These are phyloP conservation scores for Columba livia DNA, from an alignment of 2,113 vertebrate species.

Conservation along the genomic window DNA sequence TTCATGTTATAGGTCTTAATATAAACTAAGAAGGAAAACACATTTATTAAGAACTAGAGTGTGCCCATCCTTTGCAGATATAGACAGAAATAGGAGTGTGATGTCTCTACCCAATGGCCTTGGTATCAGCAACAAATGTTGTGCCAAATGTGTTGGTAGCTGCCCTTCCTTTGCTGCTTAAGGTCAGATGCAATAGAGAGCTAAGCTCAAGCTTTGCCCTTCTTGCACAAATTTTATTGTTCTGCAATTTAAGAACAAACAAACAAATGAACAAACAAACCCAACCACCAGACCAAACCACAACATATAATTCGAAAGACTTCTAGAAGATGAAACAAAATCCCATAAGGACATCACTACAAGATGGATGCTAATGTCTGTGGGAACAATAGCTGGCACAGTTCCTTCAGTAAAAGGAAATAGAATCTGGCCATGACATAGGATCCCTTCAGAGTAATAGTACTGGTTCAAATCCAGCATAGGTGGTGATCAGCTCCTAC, in stretches of 20 bases:
- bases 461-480: not conserved
- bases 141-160: not conserved
- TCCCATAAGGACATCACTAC: not conserved
- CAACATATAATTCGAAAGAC: not conserved
- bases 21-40: slow-evolving; percentile 53
- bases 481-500: not conserved
- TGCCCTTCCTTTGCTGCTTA: not conserved
- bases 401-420: not conserved
- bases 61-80: not conserved
- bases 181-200: not conserved
- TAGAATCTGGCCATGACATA: not conserved
- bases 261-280: not conserved
- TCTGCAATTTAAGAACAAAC: not conserved
- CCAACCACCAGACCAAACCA: too few relatives aligned
- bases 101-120: not conserved
- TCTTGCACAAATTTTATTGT: not conserved
- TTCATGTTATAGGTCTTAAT: slow-evolving; percentile 39
- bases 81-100: not conserved
- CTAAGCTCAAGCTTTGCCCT: not conserved
- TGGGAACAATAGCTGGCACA: not conserved
- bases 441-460: not conserved
- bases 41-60: not conserved
- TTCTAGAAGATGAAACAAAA: not conserved
- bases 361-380: not conserved
- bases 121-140: not conserved